These are phyloP conservation scores for Allacma fusca DNA, from an alignment of 2,888 invertebrate species.

Conservation along the genomic window DNA sequence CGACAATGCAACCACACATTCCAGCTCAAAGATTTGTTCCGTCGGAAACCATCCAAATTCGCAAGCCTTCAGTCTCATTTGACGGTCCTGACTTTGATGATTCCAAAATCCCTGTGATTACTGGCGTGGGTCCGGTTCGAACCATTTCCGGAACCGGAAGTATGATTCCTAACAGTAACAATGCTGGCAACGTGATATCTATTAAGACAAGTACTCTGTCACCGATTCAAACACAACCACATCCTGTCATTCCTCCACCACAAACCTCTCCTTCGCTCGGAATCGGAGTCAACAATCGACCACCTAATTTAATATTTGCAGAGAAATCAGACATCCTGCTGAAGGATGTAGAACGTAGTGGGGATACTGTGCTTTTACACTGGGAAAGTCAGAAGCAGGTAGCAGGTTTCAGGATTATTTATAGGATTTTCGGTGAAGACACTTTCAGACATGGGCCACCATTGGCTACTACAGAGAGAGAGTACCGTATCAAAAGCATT, in stretches of 20 bases:
- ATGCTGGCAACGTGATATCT: constrained; percentile 46
- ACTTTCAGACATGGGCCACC: constrained; percentile 90
- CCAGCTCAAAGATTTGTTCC: constrained; percentile 21
- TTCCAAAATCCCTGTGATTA: constrained; percentile 60
- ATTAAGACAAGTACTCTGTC: constrained; percentile 45
- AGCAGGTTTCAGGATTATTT: constrained; percentile 87
- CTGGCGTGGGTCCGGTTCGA: constrained; percentile 58
- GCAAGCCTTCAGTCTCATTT: constrained; percentile 37
- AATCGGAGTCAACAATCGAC: constrained; percentile 34
- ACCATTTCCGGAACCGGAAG: constrained; percentile 40
- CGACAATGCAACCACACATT: constrained; percentile 48
- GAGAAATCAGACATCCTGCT: constrained; percentile 72
- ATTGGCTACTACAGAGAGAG: constrained; percentile 85
- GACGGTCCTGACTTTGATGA: constrained; percentile 58
- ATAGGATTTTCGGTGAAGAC: constrained; percentile 87
- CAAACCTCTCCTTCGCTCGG: constrained; percentile 32
- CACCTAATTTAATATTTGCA: constrained; percentile 59
- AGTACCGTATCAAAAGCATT: constrained; percentile 92
- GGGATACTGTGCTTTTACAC: constrained; percentile 79
- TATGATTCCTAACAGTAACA: constrained; percentile 37
- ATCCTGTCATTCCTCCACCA: constrained; percentile 46
- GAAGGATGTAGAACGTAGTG: constrained; percentile 84
- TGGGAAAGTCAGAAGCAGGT: constrained; percentile 87
- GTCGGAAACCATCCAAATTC: constrained; percentile 33
- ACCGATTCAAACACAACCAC: constrained; percentile 40